phyloP scores from a whole-genome alignment of 2,888 invertebrate genomes.

The Hyposoter dolosus region DNA sequence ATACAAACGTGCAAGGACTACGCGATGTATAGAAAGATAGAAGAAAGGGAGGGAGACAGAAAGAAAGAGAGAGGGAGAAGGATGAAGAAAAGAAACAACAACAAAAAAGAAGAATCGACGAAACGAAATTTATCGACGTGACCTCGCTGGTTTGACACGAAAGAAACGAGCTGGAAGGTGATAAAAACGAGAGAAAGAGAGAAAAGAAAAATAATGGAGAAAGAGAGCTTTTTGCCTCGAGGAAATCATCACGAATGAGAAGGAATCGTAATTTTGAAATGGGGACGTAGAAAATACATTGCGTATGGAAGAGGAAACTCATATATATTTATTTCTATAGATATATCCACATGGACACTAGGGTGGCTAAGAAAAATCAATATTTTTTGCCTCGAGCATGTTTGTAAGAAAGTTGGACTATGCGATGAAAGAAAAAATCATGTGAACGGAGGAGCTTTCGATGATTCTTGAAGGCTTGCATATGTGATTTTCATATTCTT shows the following conservation, averaged over 20 bases:
- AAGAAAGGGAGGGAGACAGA: not conserved
- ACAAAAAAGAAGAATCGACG: not conserved
- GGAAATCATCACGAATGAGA: conserved; percentile 10
- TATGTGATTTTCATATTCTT: too few species aligned
- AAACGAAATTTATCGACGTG: conserved; percentile 47
- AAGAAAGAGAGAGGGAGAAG: too few species aligned
- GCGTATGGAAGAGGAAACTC: not conserved
- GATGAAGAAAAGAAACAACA: not conserved
- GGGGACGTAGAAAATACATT: conserved; percentile 18
- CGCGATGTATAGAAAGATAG: conserved; percentile 1
- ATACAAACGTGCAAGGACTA: not conserved
- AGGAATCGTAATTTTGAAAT: conserved; percentile 23
- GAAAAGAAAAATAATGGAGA: not conserved
- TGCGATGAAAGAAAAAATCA: not conserved
- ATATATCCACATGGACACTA: not conserved
- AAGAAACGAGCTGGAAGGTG: not conserved
- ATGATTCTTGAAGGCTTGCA: too few species aligned
- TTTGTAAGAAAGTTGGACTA: not conserved
- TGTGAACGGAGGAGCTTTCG: too few species aligned
- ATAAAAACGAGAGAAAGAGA: conserved; percentile 6
- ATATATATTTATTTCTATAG: not conserved
- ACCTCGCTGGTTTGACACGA: conserved; percentile 29
- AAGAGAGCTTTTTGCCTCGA: conserved; percentile 5
- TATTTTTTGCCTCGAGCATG: not conserved
- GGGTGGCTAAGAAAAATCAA: too few species aligned